A percentile compares a stretch with the other conserved stretches of the same genome.
Conservation (phyloP, 2,113 vertebrate species). For the Ondatra zibethicus region DNA sequence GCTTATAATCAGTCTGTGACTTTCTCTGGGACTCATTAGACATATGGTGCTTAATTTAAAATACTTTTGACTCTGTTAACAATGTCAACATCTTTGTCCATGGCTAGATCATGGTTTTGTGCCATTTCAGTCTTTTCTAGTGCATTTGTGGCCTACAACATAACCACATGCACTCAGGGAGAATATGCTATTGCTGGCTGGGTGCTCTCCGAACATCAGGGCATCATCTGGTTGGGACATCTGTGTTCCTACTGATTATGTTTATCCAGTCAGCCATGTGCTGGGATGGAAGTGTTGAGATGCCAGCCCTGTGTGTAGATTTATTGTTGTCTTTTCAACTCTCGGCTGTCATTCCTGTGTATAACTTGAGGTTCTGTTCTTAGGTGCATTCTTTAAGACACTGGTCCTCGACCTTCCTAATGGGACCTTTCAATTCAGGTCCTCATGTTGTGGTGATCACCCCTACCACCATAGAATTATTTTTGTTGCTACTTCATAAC, state of each 20-base stretch:
- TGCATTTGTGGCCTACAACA: not conserved
- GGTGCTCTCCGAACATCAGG: not conserved
- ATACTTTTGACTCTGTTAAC: not conserved
- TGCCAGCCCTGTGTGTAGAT: not conserved
- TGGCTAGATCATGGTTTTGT: not conserved
- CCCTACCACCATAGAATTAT: not conserved
- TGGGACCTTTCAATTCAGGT: not conserved
- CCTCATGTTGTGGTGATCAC: not conserved
- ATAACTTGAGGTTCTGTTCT: not conserved
- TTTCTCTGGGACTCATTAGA: not conserved
- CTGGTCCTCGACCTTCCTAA: not conserved
- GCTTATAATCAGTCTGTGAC: not conserved
- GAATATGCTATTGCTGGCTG: not conserved
- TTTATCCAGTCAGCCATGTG: not conserved
- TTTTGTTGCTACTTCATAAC: not conserved
- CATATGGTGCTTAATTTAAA: slow-evolving; percentile 4
- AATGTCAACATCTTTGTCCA: not conserved
- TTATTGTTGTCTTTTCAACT: not conserved
- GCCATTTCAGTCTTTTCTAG: not conserved
- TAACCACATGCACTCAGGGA: not conserved
- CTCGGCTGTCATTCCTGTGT: not conserved
- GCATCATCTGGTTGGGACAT: not conserved
- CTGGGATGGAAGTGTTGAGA: not conserved
- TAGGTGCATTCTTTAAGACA: not conserved
- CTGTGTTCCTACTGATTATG: not conserved